Base-by-base conservation (phyloP, 2,113 vertebrate species). In the Vombatus ursinus region DNA sequence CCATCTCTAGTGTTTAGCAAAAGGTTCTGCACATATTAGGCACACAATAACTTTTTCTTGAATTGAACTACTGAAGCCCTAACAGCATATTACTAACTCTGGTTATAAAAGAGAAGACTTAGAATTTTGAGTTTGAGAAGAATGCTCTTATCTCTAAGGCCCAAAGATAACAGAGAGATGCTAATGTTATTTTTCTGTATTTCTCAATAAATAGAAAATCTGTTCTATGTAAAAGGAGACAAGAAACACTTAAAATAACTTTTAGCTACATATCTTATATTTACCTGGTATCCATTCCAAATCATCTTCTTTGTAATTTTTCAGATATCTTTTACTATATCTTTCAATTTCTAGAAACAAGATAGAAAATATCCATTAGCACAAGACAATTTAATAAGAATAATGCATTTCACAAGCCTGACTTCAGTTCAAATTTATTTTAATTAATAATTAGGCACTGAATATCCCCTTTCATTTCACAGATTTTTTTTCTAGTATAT, bases 231-330 rank as follows among this genome's bases (percentile, higher is more conserved):
- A 52, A 16, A 90, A 96, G 92, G 95, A 47, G 14, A 93, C 16
- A 94, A 95, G 37, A 92, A 3, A 92, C 31, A 26, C 47, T 92
- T 95, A 96, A 52, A 94, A 90, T 84, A 61, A 48, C 53, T 91
- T 93, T 95, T 84, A 94, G 93, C 23, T 93, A 91, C 51, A 2
- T 92, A 14, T 91, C 89, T 31, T 97, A 89, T 47, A 61, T 54
- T 93, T 99, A 99, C 99, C 99, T 99, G 99, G 99, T 96, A 98
- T 99, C 99, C 99, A 99, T 1, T 98, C 49, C 25, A 97, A 95
- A 92, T 96, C 92, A 0, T 96, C 96, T 96, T 98, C 96, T 98
- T 98, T 50, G 94, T 96, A 95, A 0, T 52, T 93, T 97, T 98
- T 98, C 97, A 97, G 98, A 52, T 99, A 99, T 97, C 99, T 99